phyloP scores from a whole-genome alignment of 2,888 invertebrate genomes.

The Cerceris ruficornis region DNA sequence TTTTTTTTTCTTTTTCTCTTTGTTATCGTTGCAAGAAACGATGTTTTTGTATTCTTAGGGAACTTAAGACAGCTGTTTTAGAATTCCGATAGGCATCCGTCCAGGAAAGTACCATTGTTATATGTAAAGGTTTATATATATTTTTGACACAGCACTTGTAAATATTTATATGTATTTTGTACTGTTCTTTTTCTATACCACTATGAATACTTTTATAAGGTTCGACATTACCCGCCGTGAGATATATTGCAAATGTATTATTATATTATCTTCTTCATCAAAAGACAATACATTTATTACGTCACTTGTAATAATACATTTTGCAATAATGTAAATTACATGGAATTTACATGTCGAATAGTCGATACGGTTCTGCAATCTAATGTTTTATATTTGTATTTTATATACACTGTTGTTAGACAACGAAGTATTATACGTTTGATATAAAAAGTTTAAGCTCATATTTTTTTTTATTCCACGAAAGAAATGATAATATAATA shows the following conservation, averaged over 20 bases:
- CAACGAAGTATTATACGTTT: neutral
- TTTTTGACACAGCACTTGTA: conserved; percentile 46
- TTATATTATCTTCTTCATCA: neutral
- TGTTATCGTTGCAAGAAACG: conserved; percentile 7
- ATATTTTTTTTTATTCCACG: neutral
- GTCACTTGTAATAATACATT: conserved; percentile 34
- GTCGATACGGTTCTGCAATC: neutral
- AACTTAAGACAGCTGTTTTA: conserved; percentile 25
- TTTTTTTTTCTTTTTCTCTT: neutral
- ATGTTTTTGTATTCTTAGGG: conserved; percentile 13
- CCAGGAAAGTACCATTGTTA: conserved; percentile 54
- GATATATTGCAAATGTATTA: conserved; percentile 1
- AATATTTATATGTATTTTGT: conserved; percentile 49
- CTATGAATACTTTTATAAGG: conserved; percentile 14
- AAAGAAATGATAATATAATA: neutral
- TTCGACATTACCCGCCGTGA: conserved; percentile 8
- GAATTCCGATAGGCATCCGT: conserved; percentile 48
- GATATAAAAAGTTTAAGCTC: neutral
- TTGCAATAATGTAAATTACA: neutral
- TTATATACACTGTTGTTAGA: neutral
- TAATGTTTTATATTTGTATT: neutral
- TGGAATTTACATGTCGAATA: neutral
- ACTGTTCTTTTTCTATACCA: conserved; percentile 26
- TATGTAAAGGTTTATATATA: conserved; percentile 26
- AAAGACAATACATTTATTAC: neutral